Evolutionary conservation across 2,797 vertebrate species (phyloP).

Genomic region (Tadarida brasiliensis): DNA sequence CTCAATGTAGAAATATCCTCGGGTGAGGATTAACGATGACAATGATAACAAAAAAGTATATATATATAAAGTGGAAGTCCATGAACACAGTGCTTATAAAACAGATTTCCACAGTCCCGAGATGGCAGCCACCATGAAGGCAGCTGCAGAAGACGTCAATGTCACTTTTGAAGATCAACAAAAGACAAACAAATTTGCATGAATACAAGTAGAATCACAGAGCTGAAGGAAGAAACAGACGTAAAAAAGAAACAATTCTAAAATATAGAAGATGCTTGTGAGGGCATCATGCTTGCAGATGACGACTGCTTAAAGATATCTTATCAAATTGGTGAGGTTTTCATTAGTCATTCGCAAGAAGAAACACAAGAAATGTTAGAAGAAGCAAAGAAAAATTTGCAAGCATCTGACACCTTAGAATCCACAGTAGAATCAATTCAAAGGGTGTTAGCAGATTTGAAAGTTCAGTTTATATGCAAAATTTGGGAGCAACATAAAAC

Average conservation of each 20-base stretch:
- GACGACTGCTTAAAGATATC: neutral
- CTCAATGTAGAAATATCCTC: too few species aligned
- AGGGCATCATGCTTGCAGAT: neutral
- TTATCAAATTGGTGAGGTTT: neutral
- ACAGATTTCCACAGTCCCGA: neutral
- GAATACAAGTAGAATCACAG: neutral
- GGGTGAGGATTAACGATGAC: too few species aligned
- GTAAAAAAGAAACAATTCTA: neutral
- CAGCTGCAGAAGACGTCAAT: neutral
- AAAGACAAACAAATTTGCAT: neutral
- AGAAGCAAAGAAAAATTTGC: constrained; percentile 87
- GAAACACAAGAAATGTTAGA: constrained; percentile 82
- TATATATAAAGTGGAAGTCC: neutral
- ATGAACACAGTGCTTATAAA: neutral
- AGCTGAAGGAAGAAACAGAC: neutral
- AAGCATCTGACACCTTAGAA: constrained; percentile 93
- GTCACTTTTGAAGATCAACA: neutral
- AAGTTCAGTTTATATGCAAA: constrained; percentile 98
- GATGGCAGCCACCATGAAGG: neutral
- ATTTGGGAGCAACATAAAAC: constrained; percentile 98
- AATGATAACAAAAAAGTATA: neutral
- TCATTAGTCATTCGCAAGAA: neutral
- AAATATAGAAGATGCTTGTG: neutral
- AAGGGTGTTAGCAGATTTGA: constrained; percentile 93
- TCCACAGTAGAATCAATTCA: constrained; percentile 94